Percentiles rank a stretch among this genome's conserved stretches.
These are phyloP conservation scores for Heliothis subflexa DNA, from an alignment of 1,140 invertebrate species.

Conservation along the genomic window DNA sequence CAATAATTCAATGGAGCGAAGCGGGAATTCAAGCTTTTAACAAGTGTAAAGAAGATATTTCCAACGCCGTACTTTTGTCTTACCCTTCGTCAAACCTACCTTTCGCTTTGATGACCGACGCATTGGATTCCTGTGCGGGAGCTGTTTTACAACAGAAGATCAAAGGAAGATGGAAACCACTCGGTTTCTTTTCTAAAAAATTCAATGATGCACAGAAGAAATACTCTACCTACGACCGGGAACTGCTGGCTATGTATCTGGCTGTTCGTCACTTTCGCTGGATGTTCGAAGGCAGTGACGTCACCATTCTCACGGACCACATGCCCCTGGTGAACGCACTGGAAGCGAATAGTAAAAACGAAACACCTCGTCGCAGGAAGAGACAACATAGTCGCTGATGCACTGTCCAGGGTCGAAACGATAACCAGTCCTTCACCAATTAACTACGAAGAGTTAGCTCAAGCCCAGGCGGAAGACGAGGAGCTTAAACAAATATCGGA, in stretches of 20 bases:
- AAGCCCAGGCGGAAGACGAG: background rate
- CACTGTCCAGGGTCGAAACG: background rate
- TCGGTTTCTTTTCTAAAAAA: conserved; percentile 8
- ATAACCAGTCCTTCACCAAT: background rate
- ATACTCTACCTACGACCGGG: conserved; percentile 8
- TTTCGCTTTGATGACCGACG: conserved; percentile 5
- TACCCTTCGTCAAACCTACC: background rate
- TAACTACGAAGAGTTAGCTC: background rate
- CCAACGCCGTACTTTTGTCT: background rate
- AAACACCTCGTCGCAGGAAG: background rate
- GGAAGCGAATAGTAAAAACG: background rate
- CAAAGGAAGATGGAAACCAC: background rate
- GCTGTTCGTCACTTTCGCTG: conserved; percentile 18
- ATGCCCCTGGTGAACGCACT: background rate
- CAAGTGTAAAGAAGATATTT: background rate
- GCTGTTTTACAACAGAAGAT: conserved; percentile 7
- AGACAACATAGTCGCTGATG: conserved; percentile 11
- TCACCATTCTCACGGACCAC: conserved; percentile 16
- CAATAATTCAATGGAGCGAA: conserved; percentile 4
- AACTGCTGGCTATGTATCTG: conserved; percentile 13
- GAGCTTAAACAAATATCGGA: background rate
- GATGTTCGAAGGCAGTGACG: background rate
- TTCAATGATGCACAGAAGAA: background rate
- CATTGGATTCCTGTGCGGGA: background rate
- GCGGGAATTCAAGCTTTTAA: background rate